Base-by-base conservation (phyloP, 23 tunicate genomes). In the Aplidium turbinatum region DNA sequence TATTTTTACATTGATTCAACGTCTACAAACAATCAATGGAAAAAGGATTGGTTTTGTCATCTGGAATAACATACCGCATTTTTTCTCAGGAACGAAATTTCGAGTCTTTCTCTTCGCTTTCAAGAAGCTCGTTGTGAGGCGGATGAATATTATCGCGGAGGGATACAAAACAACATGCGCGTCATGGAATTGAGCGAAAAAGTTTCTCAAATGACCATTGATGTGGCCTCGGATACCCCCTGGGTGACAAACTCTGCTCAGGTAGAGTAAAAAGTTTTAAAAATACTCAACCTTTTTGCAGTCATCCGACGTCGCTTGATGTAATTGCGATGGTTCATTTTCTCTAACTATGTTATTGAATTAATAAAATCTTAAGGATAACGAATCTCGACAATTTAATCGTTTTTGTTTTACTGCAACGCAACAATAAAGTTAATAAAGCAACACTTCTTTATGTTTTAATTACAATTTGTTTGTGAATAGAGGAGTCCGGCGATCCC, bases 91-190 rank as follows among this genome's bases (percentile, higher is more conserved):
- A 38, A 77, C 13, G 77, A 70, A 57, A 69, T 85, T 47, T 76
- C 91, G 0, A 64, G 35, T 28, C 34, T 85, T n/a, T 45, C 73
- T 9, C 63, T 77, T 19, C 78, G 77, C 47, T 71, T 85, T 6
- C 57, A 53, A 0, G 91, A 85, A 58, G 26, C 78, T 1, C 67
- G 73, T 18, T 54, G 33, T 0, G 91, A 85, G 27, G 82, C 91
- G 4, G 83, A 85, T 47, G 83, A 76, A 47, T 85, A 85, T 77
- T 76, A 85, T 47, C 68, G 70, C 22, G 91, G 91, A 6, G 91
- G 91, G 25, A 58, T 85, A 46, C 73, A 76, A 33, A 76, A 76
- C 48, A 85, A 70, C 45, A 35, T 85, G 48, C 72, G 83, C 18
- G 91, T 72, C 11, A 77, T 75, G 57, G 83, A 85, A 47, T 73